These are phyloP conservation scores for Stichodactyla helianthus DNA, from an alignment of 64 coral and sea anemone species.

Conservation along the genomic window DNA sequence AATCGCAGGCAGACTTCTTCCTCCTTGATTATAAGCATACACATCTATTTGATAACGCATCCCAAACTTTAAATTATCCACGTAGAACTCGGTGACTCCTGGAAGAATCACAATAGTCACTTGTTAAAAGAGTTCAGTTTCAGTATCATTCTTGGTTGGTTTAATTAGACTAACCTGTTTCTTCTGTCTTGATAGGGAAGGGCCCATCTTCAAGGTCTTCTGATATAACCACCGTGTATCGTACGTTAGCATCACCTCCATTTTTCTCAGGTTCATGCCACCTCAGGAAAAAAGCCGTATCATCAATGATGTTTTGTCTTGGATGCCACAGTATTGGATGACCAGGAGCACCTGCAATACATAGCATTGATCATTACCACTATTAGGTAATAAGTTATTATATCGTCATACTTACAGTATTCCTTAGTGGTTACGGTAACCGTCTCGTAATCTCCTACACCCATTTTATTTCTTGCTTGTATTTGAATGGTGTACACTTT, in stretches of 20 bases:
- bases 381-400: too few species aligned
- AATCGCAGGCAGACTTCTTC: background rate
- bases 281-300: slow-evolving; percentile 23
- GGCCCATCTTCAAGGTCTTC: slow-evolving; percentile 26
- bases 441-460: slow-evolving; percentile 1
- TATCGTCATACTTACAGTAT: slow-evolving; percentile 29
- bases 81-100: slow-evolving; percentile 22
- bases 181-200: background rate
- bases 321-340: slow-evolving; percentile 47
- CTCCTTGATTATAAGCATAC: slow-evolving; percentile 14
- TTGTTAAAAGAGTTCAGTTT: background rate
- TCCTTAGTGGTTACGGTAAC: slow-evolving; percentile 9
- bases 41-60: slow-evolving; percentile 8
- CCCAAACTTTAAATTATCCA: slow-evolving; percentile 16
- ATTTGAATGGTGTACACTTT: slow-evolving; percentile 14
- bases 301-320: background rate
- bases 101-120: background rate
- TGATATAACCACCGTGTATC: slow-evolving; percentile 14
- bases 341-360: slow-evolving; percentile 28
- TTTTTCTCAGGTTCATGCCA: slow-evolving; percentile 28
- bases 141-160: background rate
- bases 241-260: slow-evolving; percentile 29
- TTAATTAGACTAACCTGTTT: slow-evolving; percentile 2
- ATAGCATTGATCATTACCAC: too few species aligned
- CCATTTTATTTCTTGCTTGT: slow-evolving; percentile 25